Evolutionary conservation across 2,888 invertebrate species (phyloP).

Genomic region (Cephus runcator): DNA sequence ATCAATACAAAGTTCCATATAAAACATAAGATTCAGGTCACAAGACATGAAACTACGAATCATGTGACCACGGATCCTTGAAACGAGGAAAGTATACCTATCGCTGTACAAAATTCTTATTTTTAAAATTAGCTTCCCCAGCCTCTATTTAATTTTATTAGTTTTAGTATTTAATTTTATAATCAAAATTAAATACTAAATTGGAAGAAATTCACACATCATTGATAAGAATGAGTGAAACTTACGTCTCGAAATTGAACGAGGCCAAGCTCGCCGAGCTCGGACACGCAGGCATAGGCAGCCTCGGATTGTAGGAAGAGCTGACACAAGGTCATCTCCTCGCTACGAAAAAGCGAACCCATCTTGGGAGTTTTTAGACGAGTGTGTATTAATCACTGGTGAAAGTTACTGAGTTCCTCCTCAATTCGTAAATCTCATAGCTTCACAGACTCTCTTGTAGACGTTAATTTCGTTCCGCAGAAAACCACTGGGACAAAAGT

Average conservation of each 20-base stretch:
- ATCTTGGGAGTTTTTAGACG: slow-evolving; percentile 64
- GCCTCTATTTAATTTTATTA: not conserved
- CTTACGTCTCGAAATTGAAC: slow-evolving; percentile 96
- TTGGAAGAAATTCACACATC: not conserved
- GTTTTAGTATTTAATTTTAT: not conserved
- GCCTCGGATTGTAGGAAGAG: slow-evolving; percentile 98
- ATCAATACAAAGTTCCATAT: too few species aligned
- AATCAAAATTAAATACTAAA: not conserved
- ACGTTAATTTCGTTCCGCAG: too few species aligned
- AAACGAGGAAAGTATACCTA: too few species aligned
- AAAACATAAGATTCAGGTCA: too few species aligned
- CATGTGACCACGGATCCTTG: too few species aligned
- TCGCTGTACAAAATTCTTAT: not conserved
- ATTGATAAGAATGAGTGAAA: slow-evolving; percentile 44
- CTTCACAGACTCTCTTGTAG: too few species aligned
- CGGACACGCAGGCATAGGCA: slow-evolving; percentile 97
- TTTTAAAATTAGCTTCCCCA: not conserved
- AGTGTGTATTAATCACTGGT: too few species aligned
- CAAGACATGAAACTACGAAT: too few species aligned
- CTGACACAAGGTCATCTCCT: slow-evolving; percentile 99
- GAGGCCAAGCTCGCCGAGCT: slow-evolving; percentile 95
- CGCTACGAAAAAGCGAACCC: slow-evolving; percentile 95
- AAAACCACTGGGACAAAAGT: too few species aligned
- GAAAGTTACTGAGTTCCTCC: too few species aligned
- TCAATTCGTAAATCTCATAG: too few species aligned